A percentile compares a stretch with the other conserved stretches of the same genome.
Evolutionary conservation across 2,797 vertebrate species (phyloP).

Genomic region (Distichodus sexfasciatus): DNA sequence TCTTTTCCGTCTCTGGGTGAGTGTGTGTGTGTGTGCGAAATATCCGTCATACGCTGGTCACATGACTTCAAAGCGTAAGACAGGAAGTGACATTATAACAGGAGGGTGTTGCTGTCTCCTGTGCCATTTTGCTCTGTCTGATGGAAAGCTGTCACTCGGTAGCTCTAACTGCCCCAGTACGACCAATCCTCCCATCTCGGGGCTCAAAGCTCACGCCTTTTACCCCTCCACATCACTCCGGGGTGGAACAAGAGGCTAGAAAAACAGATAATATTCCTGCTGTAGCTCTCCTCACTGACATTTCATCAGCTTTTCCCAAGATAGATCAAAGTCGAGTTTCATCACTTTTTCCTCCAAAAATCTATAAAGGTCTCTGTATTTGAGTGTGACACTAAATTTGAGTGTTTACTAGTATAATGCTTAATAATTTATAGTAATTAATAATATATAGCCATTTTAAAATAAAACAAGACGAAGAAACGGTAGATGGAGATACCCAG

Average conservation of each 20-base stretch:
- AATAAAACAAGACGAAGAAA: no score
- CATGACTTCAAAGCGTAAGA: neutral
- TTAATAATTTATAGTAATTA: no score
- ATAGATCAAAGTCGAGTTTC: neutral
- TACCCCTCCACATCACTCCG: no score
- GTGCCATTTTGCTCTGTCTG: neutral
- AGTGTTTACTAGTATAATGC: no score
- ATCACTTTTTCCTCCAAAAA: neutral
- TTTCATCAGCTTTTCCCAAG: neutral
- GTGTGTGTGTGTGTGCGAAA: conserved; percentile 50
- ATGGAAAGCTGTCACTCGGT: conserved; percentile 7
- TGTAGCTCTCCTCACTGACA: neutral
- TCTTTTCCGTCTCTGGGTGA: conserved; percentile 95
- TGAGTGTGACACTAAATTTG: neutral
- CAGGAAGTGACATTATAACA: conserved; percentile 2
- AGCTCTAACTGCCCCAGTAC: neutral
- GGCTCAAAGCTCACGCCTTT: neutral
- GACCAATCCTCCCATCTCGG: neutral
- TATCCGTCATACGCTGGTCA: neutral
- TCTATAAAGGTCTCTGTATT: neutral
- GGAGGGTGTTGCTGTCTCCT: neutral
- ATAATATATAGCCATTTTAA: no score
- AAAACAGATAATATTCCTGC: neutral
- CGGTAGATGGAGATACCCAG: no score
- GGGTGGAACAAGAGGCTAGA: neutral